Evolutionary conservation across 2,888 invertebrate species (phyloP).

Genomic region (Syrphus vitripennis): DNA sequence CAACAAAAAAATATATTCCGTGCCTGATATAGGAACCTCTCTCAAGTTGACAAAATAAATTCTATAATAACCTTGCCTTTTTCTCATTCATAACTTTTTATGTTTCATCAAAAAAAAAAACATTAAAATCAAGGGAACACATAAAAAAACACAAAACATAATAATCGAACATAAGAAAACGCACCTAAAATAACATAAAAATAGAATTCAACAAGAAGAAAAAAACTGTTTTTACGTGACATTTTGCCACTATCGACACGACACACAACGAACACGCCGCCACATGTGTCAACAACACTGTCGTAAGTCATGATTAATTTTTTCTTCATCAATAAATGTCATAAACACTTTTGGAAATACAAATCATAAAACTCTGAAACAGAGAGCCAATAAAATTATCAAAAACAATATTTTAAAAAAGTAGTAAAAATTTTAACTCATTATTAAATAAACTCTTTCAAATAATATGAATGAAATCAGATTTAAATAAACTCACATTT

Average conservation of each 20-base stretch:
- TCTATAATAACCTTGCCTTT: background rate
- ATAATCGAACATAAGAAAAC: background rate
- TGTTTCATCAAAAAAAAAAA: background rate
- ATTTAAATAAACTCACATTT: conserved; percentile 28
- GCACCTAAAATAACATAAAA: conserved; percentile 13
- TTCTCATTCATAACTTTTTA: background rate
- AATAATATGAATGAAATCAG: background rate
- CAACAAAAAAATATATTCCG: background rate
- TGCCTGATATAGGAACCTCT: too few relatives aligned
- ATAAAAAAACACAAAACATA: conserved; percentile 10
- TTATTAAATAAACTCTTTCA: conserved; percentile 30
- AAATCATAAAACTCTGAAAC: background rate
- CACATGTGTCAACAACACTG: conserved; percentile 17
- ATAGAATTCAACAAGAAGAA: conserved; percentile 7
- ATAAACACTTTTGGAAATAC: conserved; percentile 1
- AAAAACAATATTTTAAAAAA: conserved; percentile 3
- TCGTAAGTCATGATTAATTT: conserved; percentile 50
- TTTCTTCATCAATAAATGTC: conserved; percentile 16
- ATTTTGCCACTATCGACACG: background rate
- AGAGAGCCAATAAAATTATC: background rate
- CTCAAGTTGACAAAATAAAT: background rate
- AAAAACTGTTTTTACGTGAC: background rate
- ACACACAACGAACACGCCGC: background rate
- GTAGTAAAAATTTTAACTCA: conserved; percentile 6
- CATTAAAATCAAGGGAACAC: background rate